phyloP scores from a whole-genome alignment of 1,140 invertebrate genomes.

The Nautilus pompilius region DNA sequence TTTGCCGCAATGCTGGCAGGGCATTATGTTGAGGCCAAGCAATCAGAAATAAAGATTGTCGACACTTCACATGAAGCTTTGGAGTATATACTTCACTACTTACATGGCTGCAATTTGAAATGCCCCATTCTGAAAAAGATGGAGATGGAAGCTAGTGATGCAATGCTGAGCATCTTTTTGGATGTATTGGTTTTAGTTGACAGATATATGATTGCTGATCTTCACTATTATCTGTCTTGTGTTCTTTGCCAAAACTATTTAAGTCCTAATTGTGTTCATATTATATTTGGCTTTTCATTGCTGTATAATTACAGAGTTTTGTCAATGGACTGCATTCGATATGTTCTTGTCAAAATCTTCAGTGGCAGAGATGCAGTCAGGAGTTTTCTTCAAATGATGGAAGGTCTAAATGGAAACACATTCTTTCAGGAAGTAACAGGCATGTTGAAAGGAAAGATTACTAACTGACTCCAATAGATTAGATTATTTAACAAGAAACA shows the following conservation, averaged over 20 bases:
- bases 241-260: neutral
- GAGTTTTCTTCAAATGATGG: too few species aligned
- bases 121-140: constrained; percentile 11
- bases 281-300: too few species aligned
- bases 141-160: neutral
- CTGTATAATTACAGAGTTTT: too few species aligned
- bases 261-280: too few species aligned
- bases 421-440: too few species aligned
- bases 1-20: constrained; percentile 39
- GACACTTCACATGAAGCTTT: constrained; percentile 20
- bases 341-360: too few species aligned
- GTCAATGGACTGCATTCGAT: too few species aligned
- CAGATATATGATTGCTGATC: constrained; percentile 10
- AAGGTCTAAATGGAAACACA: too few species aligned
- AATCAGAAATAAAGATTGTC: constrained; percentile 21
- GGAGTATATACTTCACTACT: constrained; percentile 18
- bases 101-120: constrained; percentile 24
- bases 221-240: constrained; percentile 6
- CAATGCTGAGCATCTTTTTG: neutral
- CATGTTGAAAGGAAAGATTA: too few species aligned
- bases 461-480: too few species aligned
- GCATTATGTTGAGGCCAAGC: constrained; percentile 26
- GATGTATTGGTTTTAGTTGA: constrained; percentile 10
- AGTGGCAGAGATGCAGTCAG: too few species aligned
- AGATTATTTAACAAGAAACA: too few species aligned